Base-by-base conservation (phyloP, 2,113 vertebrate species). In the Vanacampus margaritifer region DNA sequence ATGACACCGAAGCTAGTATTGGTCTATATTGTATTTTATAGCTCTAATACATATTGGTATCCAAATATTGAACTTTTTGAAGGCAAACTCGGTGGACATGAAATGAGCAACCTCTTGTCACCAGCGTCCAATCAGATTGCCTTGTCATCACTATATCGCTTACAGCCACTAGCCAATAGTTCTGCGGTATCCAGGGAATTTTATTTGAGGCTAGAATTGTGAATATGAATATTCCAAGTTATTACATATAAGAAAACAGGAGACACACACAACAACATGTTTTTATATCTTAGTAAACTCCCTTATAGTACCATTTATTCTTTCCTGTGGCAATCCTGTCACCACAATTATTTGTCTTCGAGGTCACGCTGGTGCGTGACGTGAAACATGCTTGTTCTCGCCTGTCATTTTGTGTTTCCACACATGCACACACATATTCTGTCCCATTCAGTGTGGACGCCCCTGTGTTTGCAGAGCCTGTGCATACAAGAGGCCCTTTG, bases 381-480 rank as follows among this genome's bases (percentile, higher is more conserved):
- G 50, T 50, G 59, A 76, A 64, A 56, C 46, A 36, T 69, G 50
- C 50, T 36, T 46, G 46, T 68, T 50, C 54, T 66, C 28, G 35
- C 51, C 21, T 73, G 43, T 48, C 21, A 12, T 0, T 41, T 28
- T 57, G 45, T 61, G 54, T 60, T 41, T 41, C 36, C 59, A 39
- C 37, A 62, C 37, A 23, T n/a, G n/a, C 58, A 7, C 50, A 51
- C 10, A 57, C 28, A 64, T 45, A 66, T 17, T 46, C 59, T 36
- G 67, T 45, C 70, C 74, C 41, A 72, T 76, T 79, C 75, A 72
- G 21, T 35, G 36, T 48, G 45, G 36, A 36, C 7, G 28, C 58
- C 65, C 24, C 35, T 26, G 5, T 74, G 78, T 80, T 73, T 83
- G 78, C 60, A 56, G 26, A 83, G 56, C 50, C 71, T 68, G 65